Base-by-base conservation (phyloP, 1,140 invertebrate genomes). In the Calephelis nemesis region DNA sequence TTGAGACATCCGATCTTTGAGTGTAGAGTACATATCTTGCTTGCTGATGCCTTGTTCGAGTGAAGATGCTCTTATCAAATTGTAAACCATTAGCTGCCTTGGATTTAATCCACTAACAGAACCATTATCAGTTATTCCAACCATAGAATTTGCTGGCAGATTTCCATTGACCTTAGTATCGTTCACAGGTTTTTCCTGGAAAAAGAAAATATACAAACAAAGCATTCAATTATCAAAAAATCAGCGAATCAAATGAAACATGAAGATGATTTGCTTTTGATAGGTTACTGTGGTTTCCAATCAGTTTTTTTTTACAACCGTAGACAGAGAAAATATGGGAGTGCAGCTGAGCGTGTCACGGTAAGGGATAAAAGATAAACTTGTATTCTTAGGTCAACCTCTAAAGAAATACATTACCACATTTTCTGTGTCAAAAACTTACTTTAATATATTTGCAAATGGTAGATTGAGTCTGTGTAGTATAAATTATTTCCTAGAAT, bases 1-100 rank as follows among this genome's bases (percentile, higher is more conserved):
- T 75, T 87, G 79, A 8, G 88, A 78, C 90, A 92, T 92, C 15
- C 83, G 81, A 48, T 91, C 90, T 58, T 90, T 91, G 5, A 92
- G 62, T 54, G 81, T 72, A 7, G 75, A 68, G 79, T 88, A 87
- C 82, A 92, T 90, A 63, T 92, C 92, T 60, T 88, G 81, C 70
- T 87, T 90, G 66, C 88, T 92, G 12, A 91, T 92, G 11, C 92
- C 92, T 62, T 91, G 88, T 58, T 92, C 92, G 8, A 85, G 64
- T 13, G 86, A 88, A 9, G 89, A 88, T n/a, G 84, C 86, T 67
- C 84, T 73, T 45, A 92, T 92, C 3, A 91, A 74, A 54, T 87
- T 87, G 65, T 91, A 92, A 6, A 92, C 92, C 88, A 92, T 84
- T 79, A 88, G 82, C 75, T 92, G 92, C 6, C 92, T 75, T 39